A percentile compares a stretch with the other conserved stretches of the same genome.
Evolutionary conservation across 2,888 invertebrate species (phyloP).

Genomic region (Liopterus haemorrhoidalis): DNA sequence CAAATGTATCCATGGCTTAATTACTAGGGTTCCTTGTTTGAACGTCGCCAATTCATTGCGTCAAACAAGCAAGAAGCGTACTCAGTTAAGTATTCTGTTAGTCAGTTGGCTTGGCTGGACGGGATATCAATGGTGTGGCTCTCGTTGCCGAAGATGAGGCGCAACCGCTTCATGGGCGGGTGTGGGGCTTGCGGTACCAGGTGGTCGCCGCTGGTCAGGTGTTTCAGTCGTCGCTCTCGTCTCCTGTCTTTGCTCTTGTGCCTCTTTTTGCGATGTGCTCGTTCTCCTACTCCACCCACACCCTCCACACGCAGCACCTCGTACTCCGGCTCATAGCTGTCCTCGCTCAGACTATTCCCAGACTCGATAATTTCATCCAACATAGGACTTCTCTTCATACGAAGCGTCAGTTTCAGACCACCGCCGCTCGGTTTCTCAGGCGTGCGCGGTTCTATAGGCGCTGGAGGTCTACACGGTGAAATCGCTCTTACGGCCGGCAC

Average conservation of each 20-base stretch:
- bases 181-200: constrained; percentile 55
- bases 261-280: constrained; percentile 56
- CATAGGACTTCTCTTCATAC: constrained; percentile 82
- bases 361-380: constrained; percentile 79
- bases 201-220: constrained; percentile 42
- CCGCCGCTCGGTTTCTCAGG: constrained; percentile 43
- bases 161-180: constrained; percentile 76
- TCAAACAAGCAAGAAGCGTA: constrained; percentile 24
- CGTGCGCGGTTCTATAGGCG: constrained; percentile 35
- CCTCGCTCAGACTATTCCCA: constrained; percentile 63
- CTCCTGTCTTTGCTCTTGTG: constrained; percentile 54
- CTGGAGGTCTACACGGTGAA: constrained; percentile 19
- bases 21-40: too few relatives aligned
- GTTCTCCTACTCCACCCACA: constrained; percentile 60
- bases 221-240: constrained; percentile 39
- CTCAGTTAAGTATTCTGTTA: constrained; percentile 25
- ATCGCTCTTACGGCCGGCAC: constrained; percentile 13
- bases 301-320: constrained; percentile 80
- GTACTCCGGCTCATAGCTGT: constrained; percentile 68
- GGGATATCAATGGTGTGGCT: constrained; percentile 85
- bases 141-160: constrained; percentile 83
- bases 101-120: constrained; percentile 57
- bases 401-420: constrained; percentile 70
- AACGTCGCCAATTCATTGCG: constrained; percentile 7
- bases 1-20: too few relatives aligned